Evolutionary conservation across 2,888 invertebrate genomes (phyloP).

Genomic region (Xylota segnis): DNA sequence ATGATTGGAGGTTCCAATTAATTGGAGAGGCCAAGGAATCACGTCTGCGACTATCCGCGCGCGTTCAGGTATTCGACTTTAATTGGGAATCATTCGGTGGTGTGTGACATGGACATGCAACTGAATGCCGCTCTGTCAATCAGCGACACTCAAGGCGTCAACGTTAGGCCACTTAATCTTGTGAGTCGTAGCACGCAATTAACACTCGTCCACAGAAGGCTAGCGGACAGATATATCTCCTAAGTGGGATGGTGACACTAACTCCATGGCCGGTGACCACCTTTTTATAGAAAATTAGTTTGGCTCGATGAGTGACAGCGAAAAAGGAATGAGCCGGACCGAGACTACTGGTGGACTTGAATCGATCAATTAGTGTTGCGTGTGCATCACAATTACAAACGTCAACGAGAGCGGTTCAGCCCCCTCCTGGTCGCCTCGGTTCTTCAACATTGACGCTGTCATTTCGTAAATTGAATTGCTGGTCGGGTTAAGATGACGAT

Average conservation of each 20-base stretch:
- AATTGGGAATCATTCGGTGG: constrained; percentile 62
- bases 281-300: constrained; percentile 23
- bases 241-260: constrained; percentile 33
- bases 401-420: constrained; percentile 4
- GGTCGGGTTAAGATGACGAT: constrained; percentile 16
- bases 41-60: constrained; percentile 19
- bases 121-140: constrained; percentile 57
- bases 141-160: constrained; percentile 60
- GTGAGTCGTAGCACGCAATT: constrained; percentile 47
- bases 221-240: constrained; percentile 4
- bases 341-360: constrained; percentile 27
- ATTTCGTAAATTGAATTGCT: constrained; percentile 65
- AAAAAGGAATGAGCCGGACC: background rate
- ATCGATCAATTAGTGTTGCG: constrained; percentile 64
- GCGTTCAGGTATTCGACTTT: constrained; percentile 48
- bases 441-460: constrained; percentile 33
- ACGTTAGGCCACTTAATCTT: constrained; percentile 44
- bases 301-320: constrained; percentile 1
- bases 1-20: constrained; percentile 64
- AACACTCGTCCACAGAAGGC: constrained; percentile 34
- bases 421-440: background rate
- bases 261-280: constrained; percentile 3
- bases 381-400: constrained; percentile 63
- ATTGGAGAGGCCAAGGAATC: constrained; percentile 54
- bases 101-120: constrained; percentile 56